Base-by-base conservation (phyloP, 2,888 invertebrate genomes). In the Chamaedrilus cognettii region DNA sequence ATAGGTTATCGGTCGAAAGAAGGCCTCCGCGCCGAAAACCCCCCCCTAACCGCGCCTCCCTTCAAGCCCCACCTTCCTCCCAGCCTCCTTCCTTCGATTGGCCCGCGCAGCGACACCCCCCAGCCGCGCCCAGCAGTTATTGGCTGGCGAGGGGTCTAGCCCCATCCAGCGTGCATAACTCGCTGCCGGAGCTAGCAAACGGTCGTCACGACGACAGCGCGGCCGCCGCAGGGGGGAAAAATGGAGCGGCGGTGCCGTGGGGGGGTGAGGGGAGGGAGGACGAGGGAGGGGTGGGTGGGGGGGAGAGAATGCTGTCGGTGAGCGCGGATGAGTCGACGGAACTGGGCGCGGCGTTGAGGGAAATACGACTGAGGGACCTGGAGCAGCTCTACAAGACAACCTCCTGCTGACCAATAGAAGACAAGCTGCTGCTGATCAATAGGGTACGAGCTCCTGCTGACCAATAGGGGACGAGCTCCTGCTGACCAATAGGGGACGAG, bases 321-420 rank as follows among this genome's bases (percentile, higher is more conserved):
- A 52, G 55, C 26, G 55, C 26, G 7, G 55, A 52, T 52, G 55
- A 52, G 5, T 15, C 55, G 26, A 19, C 55, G 55, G 19, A 11
- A 19, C 5, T 52, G 26, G 26, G 26, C 7, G 19, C 55, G 11
- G 55, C 19, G 7, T 23, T 52, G 55, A 19, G 7, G 11, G 55
- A 52, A 26, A 7, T 52, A 23, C 11, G 55, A 19, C 28, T 19
- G 55, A 11, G 28, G 26, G 55, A 52, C 7, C 26, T 52, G 55
- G 26, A 23, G 11, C 55, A 52, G 26, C 28, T 52, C 23, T 52
- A 52, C 26, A 52, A 52, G 26, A 52, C 55, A 19, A 52, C 55
- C 7, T 23, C 55, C 28, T 52, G 55, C 26, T 52, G 28, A 52
- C n/a, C n/a, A n/a, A n/a, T n/a, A n/a, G n/a, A n/a, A n/a, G n/a